A percentile compares a stretch with the other conserved stretches of the same genome.
phyloP scores from a whole-genome alignment of 1,140 invertebrate genomes.

The Acromyrmex heyeri region DNA sequence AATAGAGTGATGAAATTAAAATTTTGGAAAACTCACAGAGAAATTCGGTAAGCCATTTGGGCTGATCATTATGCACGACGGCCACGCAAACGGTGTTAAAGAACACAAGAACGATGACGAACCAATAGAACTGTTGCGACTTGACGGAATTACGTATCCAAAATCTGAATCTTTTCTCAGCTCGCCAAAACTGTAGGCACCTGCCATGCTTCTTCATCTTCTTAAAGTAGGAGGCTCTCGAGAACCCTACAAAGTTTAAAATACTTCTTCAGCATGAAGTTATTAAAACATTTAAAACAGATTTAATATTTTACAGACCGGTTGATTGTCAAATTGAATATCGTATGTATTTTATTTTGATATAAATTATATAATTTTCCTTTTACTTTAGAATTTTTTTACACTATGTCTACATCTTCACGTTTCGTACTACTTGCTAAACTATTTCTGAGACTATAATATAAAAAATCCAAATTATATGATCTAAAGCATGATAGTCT shows the following conservation, averaged over 20 bases:
- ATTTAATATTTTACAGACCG: background rate
- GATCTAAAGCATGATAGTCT: background rate
- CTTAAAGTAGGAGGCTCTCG: conserved; percentile 93
- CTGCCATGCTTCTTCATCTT: conserved; percentile 96
- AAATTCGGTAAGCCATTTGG: conserved; percentile 97
- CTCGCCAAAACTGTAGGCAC: conserved; percentile 96
- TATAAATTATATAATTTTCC: background rate
- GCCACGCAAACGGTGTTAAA: conserved; percentile 99
- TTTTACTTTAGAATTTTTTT: background rate
- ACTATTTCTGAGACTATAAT: conserved; percentile 27
- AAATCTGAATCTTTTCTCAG: conserved; percentile 97
- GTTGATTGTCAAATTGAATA: conserved; percentile 7
- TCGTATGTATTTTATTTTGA: background rate
- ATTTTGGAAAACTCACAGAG: conserved; percentile 93
- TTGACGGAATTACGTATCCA: conserved; percentile 98
- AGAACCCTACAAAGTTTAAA: conserved; percentile 88
- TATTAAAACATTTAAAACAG: background rate
- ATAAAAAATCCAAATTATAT: background rate
- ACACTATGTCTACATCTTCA: conserved; percentile 17
- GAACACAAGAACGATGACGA: conserved; percentile 99
- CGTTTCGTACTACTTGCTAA: conserved; percentile 25
- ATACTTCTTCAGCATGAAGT: background rate
- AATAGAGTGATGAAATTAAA: background rate
- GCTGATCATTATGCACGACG: conserved; percentile 99
- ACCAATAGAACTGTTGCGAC: conserved; percentile 99